Base-by-base conservation (phyloP, 2,113 vertebrate genomes). In the Pelmatolapia mariae region DNA sequence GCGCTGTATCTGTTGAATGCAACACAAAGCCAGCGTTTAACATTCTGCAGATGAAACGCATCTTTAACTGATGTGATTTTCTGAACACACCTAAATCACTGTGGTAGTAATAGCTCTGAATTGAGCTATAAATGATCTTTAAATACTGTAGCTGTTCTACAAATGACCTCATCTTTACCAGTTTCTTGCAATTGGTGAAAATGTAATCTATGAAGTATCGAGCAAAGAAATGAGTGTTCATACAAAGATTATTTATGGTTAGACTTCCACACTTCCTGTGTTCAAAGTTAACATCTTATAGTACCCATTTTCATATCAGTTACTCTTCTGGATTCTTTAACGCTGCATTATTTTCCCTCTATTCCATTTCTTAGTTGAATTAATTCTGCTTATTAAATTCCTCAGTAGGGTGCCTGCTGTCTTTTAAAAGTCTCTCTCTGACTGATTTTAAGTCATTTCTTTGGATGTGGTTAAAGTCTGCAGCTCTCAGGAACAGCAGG, bases 301-400 rank as follows among this genome's bases (percentile, higher is more conserved):
- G 68, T 1, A 45, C 26, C 31, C 33, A 52, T 40, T 80, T 66
- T 78, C 31, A 38, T 66, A 47, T 16, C 53, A 84, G 1, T 45
- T 80, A 33, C 88, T 71, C 40, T 36, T 79, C 38, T 80, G 54
- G 84, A 85, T 86, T 76, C 86, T 56, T 26, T 22, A 61, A 36
- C 3, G 6, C 11, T 43, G 29, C 38, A 66, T 36, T 59, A 52
- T 68, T n/a, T 53, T 5, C 18, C 52, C 82, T 61, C 45, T 52
- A n/a, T 81, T 45, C 50, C 50, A 52, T 79, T 71, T 79, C 40
- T 80, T n/a, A 45, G 50, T 85, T 81, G 86, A 87, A 94, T 90
- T 84, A 66, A 87, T 89, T 88, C 56, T 83, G 18, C 43, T 71
- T 38, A 86, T 90, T 87, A 86, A 5, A 40, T 47, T 63, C 10